Base-by-base conservation (phyloP, 1,140 invertebrate genomes). In the Drosophila sp. region DNA sequence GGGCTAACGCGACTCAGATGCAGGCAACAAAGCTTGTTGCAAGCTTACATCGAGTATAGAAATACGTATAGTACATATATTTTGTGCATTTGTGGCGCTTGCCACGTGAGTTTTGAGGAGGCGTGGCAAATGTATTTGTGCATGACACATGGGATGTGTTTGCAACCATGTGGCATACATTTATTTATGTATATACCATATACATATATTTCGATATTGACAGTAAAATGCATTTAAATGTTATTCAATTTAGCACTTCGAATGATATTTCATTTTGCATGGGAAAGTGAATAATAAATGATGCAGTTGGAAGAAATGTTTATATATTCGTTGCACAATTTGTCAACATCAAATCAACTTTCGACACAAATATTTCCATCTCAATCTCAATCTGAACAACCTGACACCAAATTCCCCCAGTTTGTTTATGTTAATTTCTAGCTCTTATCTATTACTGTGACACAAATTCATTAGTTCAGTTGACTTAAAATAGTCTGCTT, bases 1-100 rank as follows among this genome's bases (percentile, higher is more conserved):
- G 71, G 70, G 59, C 50, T 82, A 78, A 78, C 64, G 67, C 72
- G 53, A 46, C 72, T 56, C 78, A 62, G 77, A 69, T 81, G 45
- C 77, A 63, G 21, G 43, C 43, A 43, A 43, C 40, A 7, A 14
- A 34, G 64, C 53, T 38, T 48, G 43, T 32, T 16, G 4, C 9
- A 13, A 11, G 16, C 8, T 45, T 45, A 41, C n/a, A 40, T n/a
- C n/a, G n/a, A n/a, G 14, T 40, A 40, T 40, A 21, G 8, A n/a
- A n/a, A n/a, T n/a, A n/a, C n/a, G n/a, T 29, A 46, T 46, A 46
- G 32, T 62, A 27, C 16, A 48, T 46, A 54, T 50, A 53, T 58
- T 51, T 59, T 41, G 50, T 36, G 69, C 9, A 54, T 62, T 46
- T 51, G 25, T 62, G 57, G 57, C 64, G 45, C 56, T 45, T 13